Percentiles rank a stretch among this genome's conserved stretches.
These are phyloP conservation scores for Cosmia pyralina DNA, from an alignment of 2,888 invertebrate genomes.

Conservation along the genomic window DNA sequence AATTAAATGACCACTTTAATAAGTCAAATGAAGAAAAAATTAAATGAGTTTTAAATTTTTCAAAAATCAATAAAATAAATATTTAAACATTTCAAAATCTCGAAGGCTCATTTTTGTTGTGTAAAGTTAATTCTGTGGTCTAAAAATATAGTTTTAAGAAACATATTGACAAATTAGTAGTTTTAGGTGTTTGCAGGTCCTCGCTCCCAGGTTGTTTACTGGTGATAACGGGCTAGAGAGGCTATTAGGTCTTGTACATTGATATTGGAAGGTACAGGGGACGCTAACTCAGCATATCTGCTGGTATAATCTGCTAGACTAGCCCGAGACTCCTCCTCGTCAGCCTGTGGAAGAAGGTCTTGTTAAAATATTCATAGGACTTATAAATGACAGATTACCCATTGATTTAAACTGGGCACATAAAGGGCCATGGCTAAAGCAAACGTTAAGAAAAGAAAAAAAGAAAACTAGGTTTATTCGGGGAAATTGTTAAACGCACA, in stretches of 20 bases:
- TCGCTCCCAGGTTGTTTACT: not conserved
- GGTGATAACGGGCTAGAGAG: conserved; percentile 63
- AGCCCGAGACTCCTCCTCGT: conserved; percentile 41
- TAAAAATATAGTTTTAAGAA: not conserved
- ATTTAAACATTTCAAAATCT: not conserved
- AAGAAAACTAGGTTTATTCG: too few species aligned
- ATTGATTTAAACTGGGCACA: not conserved
- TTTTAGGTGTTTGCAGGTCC: conserved; percentile 21
- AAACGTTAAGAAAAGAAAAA: too few species aligned
- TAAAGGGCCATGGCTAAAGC: too few species aligned
- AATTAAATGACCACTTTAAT: conserved; percentile 26
- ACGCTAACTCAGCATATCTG: conserved; percentile 80
- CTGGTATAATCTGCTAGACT: conserved; percentile 72
- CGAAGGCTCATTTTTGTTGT: not conserved
- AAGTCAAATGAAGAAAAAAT: not conserved
- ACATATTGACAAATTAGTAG: conserved; percentile 19
- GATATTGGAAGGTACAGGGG: conserved; percentile 75
- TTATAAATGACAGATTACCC: not conserved
- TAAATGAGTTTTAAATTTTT: conserved; percentile 7
- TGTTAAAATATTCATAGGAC: not conserved
- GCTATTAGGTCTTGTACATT: conserved; percentile 74
- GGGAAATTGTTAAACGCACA: too few species aligned
- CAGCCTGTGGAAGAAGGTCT: conserved; percentile 57
- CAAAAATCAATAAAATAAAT: not conserved
- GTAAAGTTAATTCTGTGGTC: conserved; percentile 16